Evolutionary conservation across 2,797 vertebrate genomes (phyloP).

Genomic region (Pipistrellus nathusii): DNA sequence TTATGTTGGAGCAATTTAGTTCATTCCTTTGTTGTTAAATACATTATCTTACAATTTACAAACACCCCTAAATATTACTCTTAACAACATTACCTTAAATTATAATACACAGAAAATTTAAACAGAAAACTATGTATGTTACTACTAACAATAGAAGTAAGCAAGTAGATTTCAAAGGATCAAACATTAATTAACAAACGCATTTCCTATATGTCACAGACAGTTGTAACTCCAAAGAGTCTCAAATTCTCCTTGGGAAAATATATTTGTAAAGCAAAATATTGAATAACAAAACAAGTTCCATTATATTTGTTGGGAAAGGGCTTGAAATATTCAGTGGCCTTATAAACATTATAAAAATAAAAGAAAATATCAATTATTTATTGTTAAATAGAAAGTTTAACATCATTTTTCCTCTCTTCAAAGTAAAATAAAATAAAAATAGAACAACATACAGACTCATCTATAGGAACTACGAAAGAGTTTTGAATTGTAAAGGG

Average conservation of each 20-base stretch:
- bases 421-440: not conserved
- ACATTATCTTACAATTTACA: not conserved
- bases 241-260: not conserved
- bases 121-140: not conserved
- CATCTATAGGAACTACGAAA: not conserved
- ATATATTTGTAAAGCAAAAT: not conserved
- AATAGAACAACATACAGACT: not conserved
- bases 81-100: not conserved
- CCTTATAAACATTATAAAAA: not conserved
- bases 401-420: not conserved
- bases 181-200: not conserved
- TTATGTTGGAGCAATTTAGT: not conserved
- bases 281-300: not conserved
- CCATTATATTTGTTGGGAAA: not conserved
- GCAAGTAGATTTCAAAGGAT: not conserved
- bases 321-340: not conserved
- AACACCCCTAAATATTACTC: not conserved
- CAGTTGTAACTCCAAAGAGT: not conserved
- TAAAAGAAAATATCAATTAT: not conserved
- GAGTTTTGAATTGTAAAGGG: not conserved
- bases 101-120: not conserved
- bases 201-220: not conserved
- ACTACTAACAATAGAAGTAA: not conserved
- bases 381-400: not conserved
- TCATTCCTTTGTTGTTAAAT: not conserved